Percentiles rank a stretch among this genome's conserved stretches.
These are phyloP conservation scores for Iphiclides podalirius DNA, from an alignment of 2,888 invertebrate species.

Conservation along the genomic window DNA sequence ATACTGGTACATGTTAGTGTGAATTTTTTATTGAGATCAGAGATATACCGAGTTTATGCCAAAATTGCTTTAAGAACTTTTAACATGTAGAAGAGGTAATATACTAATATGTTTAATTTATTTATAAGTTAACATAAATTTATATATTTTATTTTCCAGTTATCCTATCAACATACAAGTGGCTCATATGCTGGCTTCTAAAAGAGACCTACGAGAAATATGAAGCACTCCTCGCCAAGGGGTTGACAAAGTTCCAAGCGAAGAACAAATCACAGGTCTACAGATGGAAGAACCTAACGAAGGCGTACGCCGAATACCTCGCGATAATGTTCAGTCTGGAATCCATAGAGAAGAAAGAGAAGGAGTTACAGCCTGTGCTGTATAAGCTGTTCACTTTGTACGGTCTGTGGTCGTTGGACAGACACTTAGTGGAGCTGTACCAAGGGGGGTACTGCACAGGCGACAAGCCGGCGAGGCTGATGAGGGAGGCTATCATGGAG, in stretches of 20 bases:
- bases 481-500: constrained; percentile 84
- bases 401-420: constrained; percentile 79
- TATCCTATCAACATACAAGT: constrained; percentile 86
- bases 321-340: constrained; percentile 77
- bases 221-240: constrained; percentile 73
- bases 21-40: no score
- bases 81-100: no score
- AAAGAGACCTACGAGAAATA: constrained; percentile 83
- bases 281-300: constrained; percentile 85
- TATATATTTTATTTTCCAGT: constrained; percentile 74
- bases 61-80: no score
- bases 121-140: no score
- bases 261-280: constrained; percentile 91
- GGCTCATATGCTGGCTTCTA: constrained; percentile 91
- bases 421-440: constrained; percentile 86
- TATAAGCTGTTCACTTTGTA: constrained; percentile 61
- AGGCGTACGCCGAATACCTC: constrained; percentile 88
- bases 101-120: no score
- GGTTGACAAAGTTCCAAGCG: constrained; percentile 86
- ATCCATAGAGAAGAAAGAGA: constrained; percentile 59
- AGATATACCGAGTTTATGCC: no score
- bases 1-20: no score
- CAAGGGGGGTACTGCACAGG: constrained; percentile 82
- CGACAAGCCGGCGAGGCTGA: constrained; percentile 75
- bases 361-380: constrained; percentile 68